Base-by-base conservation (phyloP, 2,888 invertebrate genomes). In the Lasioglossum morio region DNA sequence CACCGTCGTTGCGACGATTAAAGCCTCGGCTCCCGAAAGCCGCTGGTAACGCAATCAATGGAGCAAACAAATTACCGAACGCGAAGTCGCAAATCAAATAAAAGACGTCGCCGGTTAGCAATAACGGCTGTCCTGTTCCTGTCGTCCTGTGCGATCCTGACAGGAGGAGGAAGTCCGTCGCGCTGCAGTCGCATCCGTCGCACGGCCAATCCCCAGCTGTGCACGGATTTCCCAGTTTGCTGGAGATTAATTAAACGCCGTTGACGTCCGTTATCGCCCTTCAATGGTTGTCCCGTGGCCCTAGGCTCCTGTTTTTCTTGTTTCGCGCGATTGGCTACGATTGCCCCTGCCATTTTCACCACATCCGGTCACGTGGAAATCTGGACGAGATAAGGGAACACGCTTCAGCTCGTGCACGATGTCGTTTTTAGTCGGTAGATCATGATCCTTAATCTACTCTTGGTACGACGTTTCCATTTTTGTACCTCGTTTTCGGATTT, bases 181-280 rank as follows among this genome's bases (percentile, higher is more conserved):
- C 89, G 53, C 89, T 19, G 89, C 88, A 88, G 91, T 88, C 88
- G 84, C 92, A 90, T 92, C 91, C 88, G 91, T 86, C 76, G 77
- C 63, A 90, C 90, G 85, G 88, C 90, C 91, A 91, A 92, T 93
- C 92, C 91, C 88, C 73, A 46, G 57, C n/a, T 82, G 79, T 79
- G 82, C 83, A 48, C n/a, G 72, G 90, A 84, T 87, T 90, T 91
- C 87, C 89, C 88, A 76, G 72, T 89, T 74, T 23, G 60, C 77
- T 72, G 81, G 37, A 83, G 87, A 83, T 85, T 88, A 92, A 92
- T 92, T 90, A 87, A 91, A 90, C 82, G 46, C 85, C 88, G 83
- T 85, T 81, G 81, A 80, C 82, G 82, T 83, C 79, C 84, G 82
- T 87, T 88, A 87, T 88, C 84, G 74, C 74, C 34, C 48, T 40